A percentile compares a stretch with the other conserved stretches of the same genome.
Evolutionary conservation across 2,797 vertebrate species (phyloP).

Genomic region (Gastrophryne carolinensis): DNA sequence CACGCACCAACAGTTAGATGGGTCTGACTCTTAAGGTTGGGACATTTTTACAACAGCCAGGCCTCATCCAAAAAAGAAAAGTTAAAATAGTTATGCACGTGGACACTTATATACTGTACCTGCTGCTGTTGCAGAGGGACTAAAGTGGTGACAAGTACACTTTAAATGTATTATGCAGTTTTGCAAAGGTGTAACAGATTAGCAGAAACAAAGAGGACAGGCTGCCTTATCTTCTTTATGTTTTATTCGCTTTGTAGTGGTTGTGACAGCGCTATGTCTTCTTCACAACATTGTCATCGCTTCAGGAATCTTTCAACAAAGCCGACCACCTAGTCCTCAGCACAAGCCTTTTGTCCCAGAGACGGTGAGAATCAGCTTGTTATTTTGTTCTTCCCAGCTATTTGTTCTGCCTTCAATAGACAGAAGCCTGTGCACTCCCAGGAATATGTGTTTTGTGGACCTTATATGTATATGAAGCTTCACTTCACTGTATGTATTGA

Average conservation of each 20-base stretch:
- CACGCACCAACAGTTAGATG: too few species aligned
- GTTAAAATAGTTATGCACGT: too few species aligned
- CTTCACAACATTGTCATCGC: not conserved
- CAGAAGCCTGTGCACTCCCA: not conserved
- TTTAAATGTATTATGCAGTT: not conserved
- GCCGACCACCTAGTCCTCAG: not conserved
- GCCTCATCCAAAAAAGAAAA: too few species aligned
- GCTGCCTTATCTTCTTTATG: slow-evolving; percentile 9
- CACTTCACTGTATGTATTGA: too few species aligned
- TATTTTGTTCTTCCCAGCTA: slow-evolving; percentile 19
- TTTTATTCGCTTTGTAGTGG: slow-evolving; percentile 34
- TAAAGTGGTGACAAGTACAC: too few species aligned
- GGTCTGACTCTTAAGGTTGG: too few species aligned
- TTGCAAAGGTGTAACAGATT: not conserved
- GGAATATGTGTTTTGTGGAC: too few species aligned
- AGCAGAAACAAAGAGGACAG: not conserved
- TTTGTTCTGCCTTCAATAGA: slow-evolving; percentile 25
- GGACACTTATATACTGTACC: too few species aligned
- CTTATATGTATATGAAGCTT: too few species aligned
- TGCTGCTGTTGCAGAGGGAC: too few species aligned
- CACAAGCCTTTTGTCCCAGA: slow-evolving; percentile 11
- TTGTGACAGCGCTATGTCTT: not conserved
- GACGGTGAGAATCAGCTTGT: slow-evolving; percentile 16
- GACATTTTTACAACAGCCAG: too few species aligned
- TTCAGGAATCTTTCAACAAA: slow-evolving; percentile 11